Evolutionary conservation across 2,797 vertebrate genomes (phyloP), one percentile per base, ranked within the genome.

Genomic region (Phyllotis vaccarum): DNA sequence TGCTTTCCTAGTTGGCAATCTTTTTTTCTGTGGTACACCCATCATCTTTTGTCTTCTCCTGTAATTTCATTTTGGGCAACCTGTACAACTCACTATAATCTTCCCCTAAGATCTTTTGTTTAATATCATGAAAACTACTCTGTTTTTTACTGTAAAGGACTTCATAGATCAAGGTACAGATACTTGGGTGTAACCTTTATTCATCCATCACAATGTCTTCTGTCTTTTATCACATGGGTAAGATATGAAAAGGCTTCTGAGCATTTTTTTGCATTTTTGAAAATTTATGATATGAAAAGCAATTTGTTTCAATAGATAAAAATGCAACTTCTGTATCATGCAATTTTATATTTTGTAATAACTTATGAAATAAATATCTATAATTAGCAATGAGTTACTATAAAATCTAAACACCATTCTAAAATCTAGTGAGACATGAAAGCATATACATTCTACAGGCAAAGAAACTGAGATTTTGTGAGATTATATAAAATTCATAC

Each of bases 361-460:
- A 86, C 68, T 89, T 91, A 89, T 31, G 12, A 87, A 93, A 89
- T 78, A 46, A 93, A 91, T 34, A 9, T 60, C 83, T 66, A 64
- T 24, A 91, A 22, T 83, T 93, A 34, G 37, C 68, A 85, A 4
- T 92, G 52, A 75, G 88, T 92, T 88, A 24, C 14, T 78, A 62
- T 79, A 46, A 85, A 95, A 91, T 78, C 8, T 68, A 86, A 66
- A 46, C 3, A 37, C 43, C 24, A n/a, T 17, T n/a, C 72, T 89
- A 81, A 49, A 81, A 87, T 60, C 2, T 16, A 82, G 16, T 83
- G 70, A 83, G 22, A n/a, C 22, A 14, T 37, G 54, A 72, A 78
- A 81, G 11, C 16, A 19, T 70, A 22, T 66, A 11, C 74, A 2
- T 85, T 86, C 78, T 68, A 76, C 27, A 82, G 43, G 27, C 27